Evolutionary conservation across 2,888 invertebrate species (phyloP).

Genomic region (Coenonympha arcania): DNA sequence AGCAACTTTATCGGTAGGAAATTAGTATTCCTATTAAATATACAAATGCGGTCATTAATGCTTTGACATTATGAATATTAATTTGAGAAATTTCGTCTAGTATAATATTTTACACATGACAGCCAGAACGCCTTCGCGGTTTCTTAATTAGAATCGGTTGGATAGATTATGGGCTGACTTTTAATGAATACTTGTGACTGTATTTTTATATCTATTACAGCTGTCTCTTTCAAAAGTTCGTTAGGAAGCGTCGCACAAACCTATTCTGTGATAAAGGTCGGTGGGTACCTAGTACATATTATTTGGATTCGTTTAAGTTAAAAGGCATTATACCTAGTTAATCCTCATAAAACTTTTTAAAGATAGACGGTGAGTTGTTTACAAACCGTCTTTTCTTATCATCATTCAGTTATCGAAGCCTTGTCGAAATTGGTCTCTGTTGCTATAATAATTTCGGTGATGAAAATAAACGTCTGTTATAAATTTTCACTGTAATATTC

Average conservation of each 20-base stretch:
- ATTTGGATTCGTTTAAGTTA: constrained; percentile 45
- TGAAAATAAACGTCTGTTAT: constrained; percentile 15
- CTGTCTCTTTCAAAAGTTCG: not conserved
- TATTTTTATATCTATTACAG: not conserved
- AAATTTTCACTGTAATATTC: constrained; percentile 5
- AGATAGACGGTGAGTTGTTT: constrained; percentile 56
- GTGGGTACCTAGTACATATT: constrained; percentile 33
- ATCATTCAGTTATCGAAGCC: constrained; percentile 52
- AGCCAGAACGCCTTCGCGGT: not conserved
- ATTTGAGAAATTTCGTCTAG: constrained; percentile 10
- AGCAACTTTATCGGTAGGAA: constrained; percentile 11
- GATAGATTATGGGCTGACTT: constrained; percentile 5
- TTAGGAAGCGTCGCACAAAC: not conserved
- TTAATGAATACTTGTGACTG: not conserved
- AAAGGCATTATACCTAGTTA: too few relatives aligned
- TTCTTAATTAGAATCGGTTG: constrained; percentile 2
- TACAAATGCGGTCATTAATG: constrained; percentile 14
- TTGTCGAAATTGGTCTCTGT: constrained; percentile 59
- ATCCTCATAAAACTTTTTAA: constrained; percentile 51
- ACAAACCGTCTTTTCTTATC: constrained; percentile 62
- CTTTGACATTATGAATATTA: constrained; percentile 19
- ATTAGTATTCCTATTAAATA: constrained; percentile 19
- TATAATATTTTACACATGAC: constrained; percentile 4
- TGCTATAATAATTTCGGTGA: constrained; percentile 49
- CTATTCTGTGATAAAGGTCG: not conserved